These are phyloP conservation scores for Galaxias olidus DNA, from an alignment of 2,797 vertebrate species.

Conservation along the genomic window DNA sequence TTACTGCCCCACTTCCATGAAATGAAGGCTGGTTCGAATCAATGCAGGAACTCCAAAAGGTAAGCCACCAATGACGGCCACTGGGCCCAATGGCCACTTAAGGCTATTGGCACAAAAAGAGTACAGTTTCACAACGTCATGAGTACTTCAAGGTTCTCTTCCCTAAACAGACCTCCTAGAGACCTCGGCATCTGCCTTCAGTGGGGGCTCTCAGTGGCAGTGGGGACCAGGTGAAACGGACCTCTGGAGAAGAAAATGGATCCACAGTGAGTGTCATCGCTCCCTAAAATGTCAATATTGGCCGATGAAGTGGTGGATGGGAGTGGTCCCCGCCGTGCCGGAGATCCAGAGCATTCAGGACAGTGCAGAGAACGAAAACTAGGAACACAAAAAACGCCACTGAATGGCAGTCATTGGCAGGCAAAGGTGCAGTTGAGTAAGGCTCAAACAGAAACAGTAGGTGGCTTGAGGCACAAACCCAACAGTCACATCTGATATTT, in stretches of 20 bases:
- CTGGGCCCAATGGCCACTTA: slow-evolving; percentile 54
- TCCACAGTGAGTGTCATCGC: not conserved
- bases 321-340: not conserved
- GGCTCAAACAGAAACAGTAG: slow-evolving; percentile 48
- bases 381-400: slow-evolving; percentile 30
- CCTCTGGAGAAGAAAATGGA: no score
- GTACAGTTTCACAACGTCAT: slow-evolving; percentile 6
- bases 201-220: slow-evolving; percentile 29
- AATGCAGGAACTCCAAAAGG: slow-evolving; percentile 1
- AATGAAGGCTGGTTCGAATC: not conserved
- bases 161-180: not conserved
- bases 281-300: not conserved
- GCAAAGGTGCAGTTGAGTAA: slow-evolving; percentile 26
- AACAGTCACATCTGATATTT: slow-evolving; percentile 18
- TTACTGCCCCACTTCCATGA: slow-evolving; percentile 4
- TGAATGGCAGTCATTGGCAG: slow-evolving; percentile 13
- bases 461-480: slow-evolving; percentile 20
- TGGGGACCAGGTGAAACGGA: slow-evolving; percentile 17
- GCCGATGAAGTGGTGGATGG: slow-evolving; percentile 15
- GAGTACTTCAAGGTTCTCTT: slow-evolving; percentile 2
- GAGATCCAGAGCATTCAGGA: slow-evolving; percentile 15
- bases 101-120: slow-evolving; percentile 52
- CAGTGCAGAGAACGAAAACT: slow-evolving; percentile 1
- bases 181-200: not conserved
- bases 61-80: slow-evolving; percentile 15